phyloP scores from a whole-genome alignment of 2,888 invertebrate species.

The Malthinus flaveolus region DNA sequence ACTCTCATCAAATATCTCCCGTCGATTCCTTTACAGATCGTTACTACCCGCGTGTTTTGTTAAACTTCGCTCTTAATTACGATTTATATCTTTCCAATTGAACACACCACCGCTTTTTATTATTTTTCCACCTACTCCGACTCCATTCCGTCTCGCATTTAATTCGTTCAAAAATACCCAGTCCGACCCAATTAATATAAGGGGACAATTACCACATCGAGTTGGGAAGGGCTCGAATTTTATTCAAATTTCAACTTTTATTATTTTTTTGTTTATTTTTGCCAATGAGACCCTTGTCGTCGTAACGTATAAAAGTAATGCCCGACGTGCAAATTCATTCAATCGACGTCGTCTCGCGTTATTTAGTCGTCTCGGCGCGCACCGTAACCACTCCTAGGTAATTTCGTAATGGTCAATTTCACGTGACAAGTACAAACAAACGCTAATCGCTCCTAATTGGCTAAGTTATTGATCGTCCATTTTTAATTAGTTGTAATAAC shows the following conservation, averaged over 20 bases:
- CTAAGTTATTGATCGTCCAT: constrained; percentile 50
- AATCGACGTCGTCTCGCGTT: constrained; percentile 23
- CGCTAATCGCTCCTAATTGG: constrained; percentile 52
- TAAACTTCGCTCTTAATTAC: constrained; percentile 37
- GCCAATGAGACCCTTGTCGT: no score
- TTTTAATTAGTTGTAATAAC: constrained; percentile 44
- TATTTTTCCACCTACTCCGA: neutral
- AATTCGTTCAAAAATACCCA: no score
- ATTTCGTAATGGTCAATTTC: constrained; percentile 53
- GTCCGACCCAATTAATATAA: no score
- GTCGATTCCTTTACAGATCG: constrained; percentile 23
- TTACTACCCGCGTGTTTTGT: constrained; percentile 31
- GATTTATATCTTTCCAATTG: constrained; percentile 42
- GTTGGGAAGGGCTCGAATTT: neutral
- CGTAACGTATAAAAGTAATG: neutral
- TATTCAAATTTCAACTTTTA: neutral
- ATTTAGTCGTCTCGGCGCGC: constrained; percentile 28
- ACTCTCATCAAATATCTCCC: constrained; percentile 27
- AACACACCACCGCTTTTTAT: constrained; percentile 12
- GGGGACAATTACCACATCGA: neutral
- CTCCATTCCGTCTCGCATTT: no score
- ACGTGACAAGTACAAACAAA: constrained; percentile 54
- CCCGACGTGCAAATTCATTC: neutral
- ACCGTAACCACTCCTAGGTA: constrained; percentile 49
- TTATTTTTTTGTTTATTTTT: no score